Percentiles rank a stretch among this genome's conserved stretches.
phyloP scores from a whole-genome alignment of 1,140 invertebrate species.

The Akabosia matsudoensis region DNA sequence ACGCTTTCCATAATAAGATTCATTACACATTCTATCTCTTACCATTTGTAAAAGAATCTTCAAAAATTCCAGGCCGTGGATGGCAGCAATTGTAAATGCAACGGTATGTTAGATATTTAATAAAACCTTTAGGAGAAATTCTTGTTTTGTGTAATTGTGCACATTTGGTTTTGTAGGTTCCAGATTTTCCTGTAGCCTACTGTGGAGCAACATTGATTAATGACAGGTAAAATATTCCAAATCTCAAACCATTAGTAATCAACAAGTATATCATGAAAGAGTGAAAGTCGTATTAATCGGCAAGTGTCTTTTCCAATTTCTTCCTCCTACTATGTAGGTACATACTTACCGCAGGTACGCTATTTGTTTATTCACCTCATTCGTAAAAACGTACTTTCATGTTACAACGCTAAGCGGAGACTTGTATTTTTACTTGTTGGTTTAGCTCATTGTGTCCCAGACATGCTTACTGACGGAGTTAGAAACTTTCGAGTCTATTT shows the following conservation, averaged over 20 bases:
- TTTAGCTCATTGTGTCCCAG: conserved; percentile 36
- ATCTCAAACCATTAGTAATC: too few relatives aligned
- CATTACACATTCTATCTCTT: too few relatives aligned
- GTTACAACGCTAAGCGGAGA: background rate
- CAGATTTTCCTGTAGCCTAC: conserved; percentile 8
- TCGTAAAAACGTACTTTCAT: too few relatives aligned
- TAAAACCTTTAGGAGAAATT: too few relatives aligned
- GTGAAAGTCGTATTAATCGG: background rate
- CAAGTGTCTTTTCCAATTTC: background rate
- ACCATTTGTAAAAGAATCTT: background rate
- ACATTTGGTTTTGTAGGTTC: background rate
- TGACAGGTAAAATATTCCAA: conserved; percentile 4
- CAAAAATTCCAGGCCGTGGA: conserved; percentile 9
- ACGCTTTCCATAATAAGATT: background rate
- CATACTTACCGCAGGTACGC: conserved; percentile 12
- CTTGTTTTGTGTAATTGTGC: background rate
- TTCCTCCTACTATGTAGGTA: background rate
- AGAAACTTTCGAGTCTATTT: conserved; percentile 24
- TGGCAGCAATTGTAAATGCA: conserved; percentile 14
- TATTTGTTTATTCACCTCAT: background rate
- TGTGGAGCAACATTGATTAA: conserved; percentile 21
- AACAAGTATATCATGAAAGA: too few relatives aligned
- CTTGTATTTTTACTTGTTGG: background rate
- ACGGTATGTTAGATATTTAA: background rate
- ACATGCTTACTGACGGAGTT: conserved; percentile 23